These are phyloP conservation scores for Uria aalge DNA, from an alignment of 2,113 vertebrate species.

Conservation along the genomic window DNA sequence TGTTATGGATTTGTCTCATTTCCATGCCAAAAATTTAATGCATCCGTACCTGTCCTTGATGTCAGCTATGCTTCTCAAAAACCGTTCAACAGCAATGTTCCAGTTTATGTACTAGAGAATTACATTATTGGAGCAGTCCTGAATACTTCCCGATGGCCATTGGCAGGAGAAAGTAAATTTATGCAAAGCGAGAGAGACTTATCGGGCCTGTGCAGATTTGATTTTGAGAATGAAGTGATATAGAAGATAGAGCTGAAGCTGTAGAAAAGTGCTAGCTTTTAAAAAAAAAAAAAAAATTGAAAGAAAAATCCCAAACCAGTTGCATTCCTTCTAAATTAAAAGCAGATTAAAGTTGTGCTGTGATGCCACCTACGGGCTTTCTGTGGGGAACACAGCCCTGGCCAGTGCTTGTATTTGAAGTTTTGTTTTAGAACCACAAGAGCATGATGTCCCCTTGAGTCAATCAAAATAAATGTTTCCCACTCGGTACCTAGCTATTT, in stretches of 20 bases:
- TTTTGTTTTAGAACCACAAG: background rate
- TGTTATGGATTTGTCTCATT: background rate
- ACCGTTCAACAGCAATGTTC: fast-evolving
- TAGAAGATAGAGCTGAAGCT: background rate
- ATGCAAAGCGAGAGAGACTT: background rate
- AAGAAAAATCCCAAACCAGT: background rate
- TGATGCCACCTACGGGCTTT: background rate
- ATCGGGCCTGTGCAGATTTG: background rate
- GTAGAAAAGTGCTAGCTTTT: background rate
- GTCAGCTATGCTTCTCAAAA: background rate
- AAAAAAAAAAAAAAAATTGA: background rate
- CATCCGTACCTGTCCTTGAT: background rate
- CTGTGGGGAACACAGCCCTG: background rate
- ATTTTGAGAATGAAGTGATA: background rate
- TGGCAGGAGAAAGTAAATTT: background rate
- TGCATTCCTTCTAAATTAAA: background rate
- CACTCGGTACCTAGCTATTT: background rate
- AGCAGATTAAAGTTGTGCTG: background rate
- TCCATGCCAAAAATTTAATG: background rate
- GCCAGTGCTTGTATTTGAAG: background rate
- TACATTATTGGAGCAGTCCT: background rate
- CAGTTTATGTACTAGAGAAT: background rate
- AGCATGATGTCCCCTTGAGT: background rate
- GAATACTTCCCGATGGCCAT: background rate
- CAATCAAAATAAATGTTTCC: background rate